Evolutionary conservation across 2,113 vertebrate genomes (phyloP).

Genomic region (Varanus salvator): DNA sequence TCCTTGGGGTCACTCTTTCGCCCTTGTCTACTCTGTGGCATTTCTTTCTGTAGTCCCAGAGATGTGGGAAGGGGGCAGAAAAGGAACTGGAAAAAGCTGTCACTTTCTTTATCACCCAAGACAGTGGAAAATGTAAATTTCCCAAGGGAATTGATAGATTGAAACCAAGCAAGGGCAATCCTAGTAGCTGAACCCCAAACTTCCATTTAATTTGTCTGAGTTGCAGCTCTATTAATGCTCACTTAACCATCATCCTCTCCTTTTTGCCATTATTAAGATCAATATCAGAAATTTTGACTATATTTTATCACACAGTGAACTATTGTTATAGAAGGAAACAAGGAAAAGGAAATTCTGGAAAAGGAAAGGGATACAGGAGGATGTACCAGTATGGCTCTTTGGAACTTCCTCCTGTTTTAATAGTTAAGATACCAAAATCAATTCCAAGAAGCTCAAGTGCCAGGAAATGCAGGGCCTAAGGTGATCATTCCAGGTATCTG

Average conservation of each 20-base stretch:
- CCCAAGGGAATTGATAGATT: background rate
- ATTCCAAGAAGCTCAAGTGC: background rate
- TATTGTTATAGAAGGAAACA: no score
- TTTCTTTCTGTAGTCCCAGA: no score
- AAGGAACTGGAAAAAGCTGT: background rate
- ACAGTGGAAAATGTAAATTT: background rate
- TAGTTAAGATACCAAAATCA: background rate
- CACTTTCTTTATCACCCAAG: background rate
- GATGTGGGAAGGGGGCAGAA: background rate
- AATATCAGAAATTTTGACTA: background rate
- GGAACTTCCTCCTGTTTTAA: background rate
- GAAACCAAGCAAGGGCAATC: background rate
- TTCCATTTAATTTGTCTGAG: no score
- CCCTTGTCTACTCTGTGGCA: no score
- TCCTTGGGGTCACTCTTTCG: background rate
- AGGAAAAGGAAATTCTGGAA: background rate
- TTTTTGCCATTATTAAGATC: background rate
- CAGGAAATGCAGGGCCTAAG: background rate
- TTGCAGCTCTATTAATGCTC: background rate
- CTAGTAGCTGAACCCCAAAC: background rate
- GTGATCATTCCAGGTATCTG: background rate
- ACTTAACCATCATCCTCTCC: background rate
- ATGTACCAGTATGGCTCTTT: background rate
- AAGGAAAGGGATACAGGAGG: background rate
- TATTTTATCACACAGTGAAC: no score